A percentile compares a stretch with the other conserved stretches of the same genome.
Conservation (phyloP, 2,797 vertebrate species). For the Pangasius krempfi region DNA sequence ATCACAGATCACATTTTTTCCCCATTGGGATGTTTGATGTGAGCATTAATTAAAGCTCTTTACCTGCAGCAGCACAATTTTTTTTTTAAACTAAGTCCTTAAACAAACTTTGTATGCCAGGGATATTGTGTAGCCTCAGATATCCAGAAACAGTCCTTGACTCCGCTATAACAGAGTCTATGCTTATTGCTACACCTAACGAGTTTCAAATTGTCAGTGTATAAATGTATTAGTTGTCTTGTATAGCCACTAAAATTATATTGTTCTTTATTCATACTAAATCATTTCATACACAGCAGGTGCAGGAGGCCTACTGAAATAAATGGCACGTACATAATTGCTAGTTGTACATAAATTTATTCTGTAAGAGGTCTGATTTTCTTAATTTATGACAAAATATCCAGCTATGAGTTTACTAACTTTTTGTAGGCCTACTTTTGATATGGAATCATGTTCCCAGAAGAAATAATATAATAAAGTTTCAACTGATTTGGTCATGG, state of each 20-base stretch:
- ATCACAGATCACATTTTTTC: not conserved
- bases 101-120: not conserved
- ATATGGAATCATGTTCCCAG: not conserved
- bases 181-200: too few relatives aligned
- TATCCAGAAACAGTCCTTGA: not conserved
- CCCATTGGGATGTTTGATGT: not conserved
- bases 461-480: not conserved
- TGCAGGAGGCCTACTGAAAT: not conserved
- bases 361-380: not conserved
- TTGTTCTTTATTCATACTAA: not conserved
- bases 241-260: not conserved
- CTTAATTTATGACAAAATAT: not conserved
- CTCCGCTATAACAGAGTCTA: not conserved
- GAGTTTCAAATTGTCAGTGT: too few relatives aligned
- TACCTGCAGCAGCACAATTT: too few relatives aligned
- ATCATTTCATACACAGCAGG: not conserved
- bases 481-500: not conserved
- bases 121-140: not conserved
- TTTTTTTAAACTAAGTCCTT: not conserved
- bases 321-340: not conserved
- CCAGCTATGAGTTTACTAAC: not conserved
- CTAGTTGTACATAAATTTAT: not conserved
- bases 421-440: not conserved
- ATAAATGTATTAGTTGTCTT: not conserved
- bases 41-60: not conserved